Base-by-base conservation (phyloP, 2,797 vertebrate species). In the Toxotes lorentzi region DNA sequence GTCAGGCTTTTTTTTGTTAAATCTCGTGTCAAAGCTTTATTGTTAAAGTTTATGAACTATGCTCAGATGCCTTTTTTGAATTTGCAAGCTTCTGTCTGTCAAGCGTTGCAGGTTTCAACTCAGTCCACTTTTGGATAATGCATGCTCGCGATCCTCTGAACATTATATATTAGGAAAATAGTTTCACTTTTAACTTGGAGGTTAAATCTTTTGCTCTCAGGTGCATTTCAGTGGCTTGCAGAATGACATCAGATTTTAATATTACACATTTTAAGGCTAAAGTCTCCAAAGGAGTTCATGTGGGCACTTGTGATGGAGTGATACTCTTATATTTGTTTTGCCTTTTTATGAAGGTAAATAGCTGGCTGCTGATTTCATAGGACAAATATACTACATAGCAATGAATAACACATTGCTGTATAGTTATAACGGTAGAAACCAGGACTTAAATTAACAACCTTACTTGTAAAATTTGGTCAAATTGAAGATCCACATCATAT, bases 11-110 rank as follows among this genome's bases (percentile, higher is more conserved):
- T 80, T 23, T 60, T 64, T 72, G 9, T 66, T 30, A 82, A 70
- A 77, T 30, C 30, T 74, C 30, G 60, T 59, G 8, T 47, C 43
- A 74, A 82, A 63, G 63, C 45, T 78, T 72, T 78, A 64, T 70
- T 70, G 57, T 75, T 69, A 53, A 53, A 72, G 56, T 70, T 64
- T 64, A n/a, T 53, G 35, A 40, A 53, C 34, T 66, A 5, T 47
- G 41, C 45, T 47, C n/a, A 56, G 48, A 81, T 57, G 72, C 45
- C 70, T 30, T 59, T 7, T 67, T 27, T 70, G 5, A 32, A 27
- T 40, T 32, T 58, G 13, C 13, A 47, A 54, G 41, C 27, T 41
- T 62, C 19, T 30, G 23, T 56, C 4, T 54, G 10, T 53, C 1
- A 9, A 72, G 24, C 0, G 3, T 51, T 79, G 41, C 47, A 69